phyloP scores from a whole-genome alignment of 2,888 invertebrate genomes.

The Drosophila hamatofila region DNA sequence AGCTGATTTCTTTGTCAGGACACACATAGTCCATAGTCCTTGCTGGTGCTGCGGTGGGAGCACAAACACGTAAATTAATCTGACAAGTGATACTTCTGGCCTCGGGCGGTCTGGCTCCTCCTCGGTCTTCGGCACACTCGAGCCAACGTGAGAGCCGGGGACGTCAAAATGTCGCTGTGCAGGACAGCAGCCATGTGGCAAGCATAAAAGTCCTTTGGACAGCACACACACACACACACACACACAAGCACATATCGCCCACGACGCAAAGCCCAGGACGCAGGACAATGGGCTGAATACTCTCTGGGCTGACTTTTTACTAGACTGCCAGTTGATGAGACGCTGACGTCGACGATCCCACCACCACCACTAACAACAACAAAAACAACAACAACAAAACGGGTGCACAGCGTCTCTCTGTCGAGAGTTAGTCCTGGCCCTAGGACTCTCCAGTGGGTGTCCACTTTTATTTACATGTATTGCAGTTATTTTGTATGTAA shows the following conservation, averaged over 20 bases:
- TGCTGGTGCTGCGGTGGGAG: constrained; percentile 68
- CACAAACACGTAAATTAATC: constrained; percentile 85
- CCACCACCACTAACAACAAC: constrained; percentile 22
- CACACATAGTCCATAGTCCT: constrained; percentile 43
- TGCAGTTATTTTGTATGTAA: constrained; percentile 79
- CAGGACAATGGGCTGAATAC: constrained; percentile 50
- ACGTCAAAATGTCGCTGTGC: constrained; percentile 75
- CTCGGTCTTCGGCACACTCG: constrained; percentile 40
- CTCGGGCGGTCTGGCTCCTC: constrained; percentile 63
- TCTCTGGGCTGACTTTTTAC: constrained; percentile 69
- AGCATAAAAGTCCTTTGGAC: constrained; percentile 77
- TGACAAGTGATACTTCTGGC: constrained; percentile 85
- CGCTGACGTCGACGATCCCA: constrained; percentile 64
- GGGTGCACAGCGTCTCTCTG: constrained; percentile 6
- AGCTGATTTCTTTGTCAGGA: constrained; percentile 78
- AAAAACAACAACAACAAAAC: constrained; percentile 2
- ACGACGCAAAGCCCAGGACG: constrained; percentile 40
- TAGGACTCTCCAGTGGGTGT: constrained; percentile 48
- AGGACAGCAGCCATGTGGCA: constrained; percentile 77
- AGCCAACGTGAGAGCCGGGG: constrained; percentile 37
- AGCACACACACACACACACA: constrained; percentile 37
- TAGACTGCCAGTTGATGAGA: constrained; percentile 70
- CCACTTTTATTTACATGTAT: constrained; percentile 78
- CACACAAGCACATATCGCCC: constrained; percentile 27
- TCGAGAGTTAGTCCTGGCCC: constrained; percentile 32